Evolutionary conservation across 2,888 invertebrate species (phyloP), one percentile per base, ranked within the genome.

Genomic region (Brenthis ino): DNA sequence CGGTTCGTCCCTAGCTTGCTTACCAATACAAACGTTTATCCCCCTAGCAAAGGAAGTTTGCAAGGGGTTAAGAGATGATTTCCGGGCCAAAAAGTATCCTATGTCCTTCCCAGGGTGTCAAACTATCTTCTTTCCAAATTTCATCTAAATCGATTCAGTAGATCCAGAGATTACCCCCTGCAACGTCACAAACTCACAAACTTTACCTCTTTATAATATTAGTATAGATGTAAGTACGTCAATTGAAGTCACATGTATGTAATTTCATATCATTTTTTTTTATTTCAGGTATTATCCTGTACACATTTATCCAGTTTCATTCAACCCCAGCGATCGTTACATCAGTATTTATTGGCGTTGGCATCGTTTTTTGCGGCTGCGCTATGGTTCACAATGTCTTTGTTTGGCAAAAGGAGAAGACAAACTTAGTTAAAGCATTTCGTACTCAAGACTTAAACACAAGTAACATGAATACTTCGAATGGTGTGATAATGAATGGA

Each of bases 331-430:
- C 98, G 28, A 97, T 98, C 77, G 96, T 98, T 66, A 97, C 98
- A 16, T 97, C 97, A 77, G 96, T 97, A 2, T 95, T 98, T 82
- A 97, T 98, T 73, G 97, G 98, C 12, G 94, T 97, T 20, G 98
- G 98, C 2, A 97, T 98, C 72, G 94, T 98, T 55, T 98, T 98
- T 90, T 98, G 98, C 84, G 97, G 98, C 76, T 96, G 97, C 80
- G 97, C 98, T 28, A 97, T 98, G 95, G 97, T 98, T 20, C 98
- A 98, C 92, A 98, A 98, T 88, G 97, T 97, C 14, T 98, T 98
- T 87, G 96, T 98, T 61, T 98, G 98, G 98, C 97, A 98, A 88
- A 96, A 96, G 85, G 97, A 97, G 86, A 97, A 97, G 89, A 97
- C 97, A 1, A 97, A 96, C 77, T 95, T 97, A 65, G 96, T 97